Conservation (phyloP, 2,888 invertebrate genomes). For the Agrotis segetum region DNA sequence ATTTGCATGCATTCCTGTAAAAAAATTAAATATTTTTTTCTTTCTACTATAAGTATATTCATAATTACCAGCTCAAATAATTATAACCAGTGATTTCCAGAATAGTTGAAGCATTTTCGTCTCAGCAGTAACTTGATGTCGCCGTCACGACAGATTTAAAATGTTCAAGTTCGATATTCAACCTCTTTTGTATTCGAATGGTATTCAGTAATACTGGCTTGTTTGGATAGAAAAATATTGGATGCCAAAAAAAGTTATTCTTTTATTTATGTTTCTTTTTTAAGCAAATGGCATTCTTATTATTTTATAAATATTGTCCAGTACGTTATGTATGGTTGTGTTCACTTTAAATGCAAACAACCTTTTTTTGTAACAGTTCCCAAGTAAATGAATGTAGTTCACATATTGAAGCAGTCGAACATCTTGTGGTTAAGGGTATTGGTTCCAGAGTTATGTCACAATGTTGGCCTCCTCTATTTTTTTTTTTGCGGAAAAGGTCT, state of each 20-base stretch:
- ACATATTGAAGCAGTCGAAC: no score
- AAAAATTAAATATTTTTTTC: no score
- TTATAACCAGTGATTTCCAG: no score
- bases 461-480: not conserved
- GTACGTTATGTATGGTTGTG: no score
- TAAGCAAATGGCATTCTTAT: not conserved
- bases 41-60: no score
- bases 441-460: no score
- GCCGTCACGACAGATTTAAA: conserved; percentile 27
- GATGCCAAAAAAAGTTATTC: not conserved
- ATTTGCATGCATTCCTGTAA: no score
- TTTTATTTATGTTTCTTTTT: not conserved
- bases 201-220: not conserved
- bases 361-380: not conserved
- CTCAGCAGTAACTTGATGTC: no score
- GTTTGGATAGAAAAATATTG: not conserved
- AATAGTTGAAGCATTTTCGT: no score
- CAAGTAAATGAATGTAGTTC: conserved; percentile 2
- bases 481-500: not conserved
- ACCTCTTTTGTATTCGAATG: not conserved
- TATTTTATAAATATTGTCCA: not conserved
- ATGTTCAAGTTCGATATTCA: conserved; percentile 23
- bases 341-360: not conserved
- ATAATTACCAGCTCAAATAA: no score
- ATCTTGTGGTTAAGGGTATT: no score